Conservation (phyloP, 92 coral and sea anemone genomes). For the Parazoanthus atlanticus region DNA sequence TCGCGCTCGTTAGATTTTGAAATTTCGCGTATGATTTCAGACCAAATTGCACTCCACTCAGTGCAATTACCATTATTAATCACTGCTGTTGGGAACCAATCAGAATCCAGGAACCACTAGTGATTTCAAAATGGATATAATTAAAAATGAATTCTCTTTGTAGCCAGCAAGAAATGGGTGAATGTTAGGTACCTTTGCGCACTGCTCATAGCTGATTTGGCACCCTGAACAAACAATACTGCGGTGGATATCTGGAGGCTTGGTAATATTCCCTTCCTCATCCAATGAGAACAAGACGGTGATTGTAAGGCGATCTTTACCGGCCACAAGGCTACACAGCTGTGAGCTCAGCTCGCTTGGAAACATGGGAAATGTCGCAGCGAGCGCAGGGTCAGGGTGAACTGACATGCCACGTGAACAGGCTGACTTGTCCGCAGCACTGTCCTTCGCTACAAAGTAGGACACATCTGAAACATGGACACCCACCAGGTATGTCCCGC, state of each 20-base stretch:
- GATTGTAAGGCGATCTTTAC: constrained; percentile 81
- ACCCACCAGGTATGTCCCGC: constrained; percentile 63
- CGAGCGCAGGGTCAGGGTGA: constrained; percentile 59
- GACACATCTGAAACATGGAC: constrained; percentile 92
- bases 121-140: too few species aligned
- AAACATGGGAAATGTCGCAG: constrained; percentile 71
- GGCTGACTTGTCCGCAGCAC: constrained; percentile 74
- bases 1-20: too few species aligned
- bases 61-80: too few species aligned
- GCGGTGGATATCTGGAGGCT: constrained; percentile 71
- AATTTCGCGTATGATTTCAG: too few species aligned
- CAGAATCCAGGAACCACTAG: too few species aligned
- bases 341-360: constrained; percentile 68
- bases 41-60: too few species aligned
- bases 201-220: constrained; percentile 82
- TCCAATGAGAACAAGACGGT: constrained; percentile 73
- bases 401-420: constrained; percentile 73
- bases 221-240: constrained; percentile 79
- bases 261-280: constrained; percentile 60
- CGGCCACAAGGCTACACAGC: constrained; percentile 82
- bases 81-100: too few species aligned
- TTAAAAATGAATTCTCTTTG: too few species aligned
- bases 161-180: too few species aligned
- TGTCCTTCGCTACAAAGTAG: constrained; percentile 77
- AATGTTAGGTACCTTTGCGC: constrained; percentile 46